A percentile compares a stretch with the other conserved stretches of the same genome.
Evolutionary conservation across 2,888 invertebrate species (phyloP).

Genomic region (Alsophila aescularia): DNA sequence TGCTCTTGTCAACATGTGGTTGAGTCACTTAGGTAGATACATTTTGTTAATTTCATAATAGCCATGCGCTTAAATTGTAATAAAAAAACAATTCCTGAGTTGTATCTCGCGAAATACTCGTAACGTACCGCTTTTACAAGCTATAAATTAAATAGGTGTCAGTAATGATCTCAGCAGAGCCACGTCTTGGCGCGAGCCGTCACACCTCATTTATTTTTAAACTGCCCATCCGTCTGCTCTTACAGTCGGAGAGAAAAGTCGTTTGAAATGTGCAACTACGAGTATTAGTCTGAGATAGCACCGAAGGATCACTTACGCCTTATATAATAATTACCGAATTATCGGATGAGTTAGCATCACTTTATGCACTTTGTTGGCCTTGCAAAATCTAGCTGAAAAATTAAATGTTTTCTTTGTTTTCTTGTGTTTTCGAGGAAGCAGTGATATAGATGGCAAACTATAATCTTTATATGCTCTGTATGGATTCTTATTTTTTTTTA

Average conservation of each 20-base stretch:
- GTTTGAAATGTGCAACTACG: not conserved
- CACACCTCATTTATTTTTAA: slow-evolving; percentile 75
- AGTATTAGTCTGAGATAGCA: too few species aligned
- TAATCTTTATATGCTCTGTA: too few species aligned
- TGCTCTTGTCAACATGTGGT: too few species aligned
- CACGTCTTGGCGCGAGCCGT: slow-evolving; percentile 56
- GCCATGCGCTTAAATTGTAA: slow-evolving; percentile 1
- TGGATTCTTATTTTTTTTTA: too few species aligned
- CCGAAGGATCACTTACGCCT: too few species aligned
- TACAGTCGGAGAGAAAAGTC: slow-evolving; percentile 20
- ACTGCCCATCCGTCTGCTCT: slow-evolving; percentile 50
- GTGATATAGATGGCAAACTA: too few species aligned
- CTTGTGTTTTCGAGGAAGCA: too few species aligned
- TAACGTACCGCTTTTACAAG: slow-evolving; percentile 16
- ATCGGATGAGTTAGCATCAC: too few species aligned
- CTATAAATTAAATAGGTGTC: slow-evolving; percentile 59
- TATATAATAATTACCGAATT: too few species aligned
- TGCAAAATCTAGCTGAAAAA: too few species aligned
- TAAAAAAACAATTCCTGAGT: slow-evolving; percentile 11
- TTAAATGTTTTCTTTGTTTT: too few species aligned
- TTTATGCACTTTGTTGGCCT: too few species aligned
- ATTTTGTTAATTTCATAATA: not conserved
- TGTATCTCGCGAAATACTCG: slow-evolving; percentile 2
- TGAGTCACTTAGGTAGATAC: not conserved
- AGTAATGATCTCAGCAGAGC: slow-evolving; percentile 53